Evolutionary conservation across 1,140 invertebrate genomes (phyloP).

Genomic region (Chelonus insularis): DNA sequence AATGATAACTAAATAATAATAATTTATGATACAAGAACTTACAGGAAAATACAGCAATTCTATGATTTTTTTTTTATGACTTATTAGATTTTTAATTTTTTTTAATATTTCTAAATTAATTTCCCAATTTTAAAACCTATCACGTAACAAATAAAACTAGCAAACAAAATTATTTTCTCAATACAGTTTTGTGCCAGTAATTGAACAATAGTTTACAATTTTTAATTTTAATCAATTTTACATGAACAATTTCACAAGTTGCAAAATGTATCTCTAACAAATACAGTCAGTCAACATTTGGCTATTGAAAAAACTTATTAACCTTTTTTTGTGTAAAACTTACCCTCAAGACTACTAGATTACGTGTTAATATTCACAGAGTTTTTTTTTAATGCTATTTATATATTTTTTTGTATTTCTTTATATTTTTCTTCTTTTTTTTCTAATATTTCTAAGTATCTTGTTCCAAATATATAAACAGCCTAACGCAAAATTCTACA

Average conservation of each 20-base stretch:
- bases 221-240: slow-evolving; percentile 1
- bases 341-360: not conserved
- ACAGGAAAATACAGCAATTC: slow-evolving; percentile 37
- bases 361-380: not conserved
- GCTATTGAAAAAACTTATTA: not conserved
- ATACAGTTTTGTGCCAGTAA: too few relatives aligned
- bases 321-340: not conserved
- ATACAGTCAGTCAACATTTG: not conserved
- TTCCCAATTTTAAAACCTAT: too few relatives aligned
- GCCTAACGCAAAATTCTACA: slow-evolving; percentile 23
- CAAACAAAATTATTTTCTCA: too few relatives aligned
- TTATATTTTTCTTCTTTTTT: not conserved
- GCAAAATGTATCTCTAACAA: not conserved
- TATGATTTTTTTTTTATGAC: not conserved
- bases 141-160: too few relatives aligned
- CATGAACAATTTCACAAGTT: not conserved
- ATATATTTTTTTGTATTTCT: not conserved
- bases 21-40: slow-evolving; percentile 57
- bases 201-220: too few relatives aligned
- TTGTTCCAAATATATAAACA: slow-evolving; percentile 13
- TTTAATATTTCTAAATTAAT: not conserved
- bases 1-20: slow-evolving; percentile 50
- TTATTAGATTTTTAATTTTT: not conserved
- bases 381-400: not conserved
- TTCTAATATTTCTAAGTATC: not conserved